Evolutionary conservation across 2,113 vertebrate species (phyloP).

Genomic region (Nicator chloris): DNA sequence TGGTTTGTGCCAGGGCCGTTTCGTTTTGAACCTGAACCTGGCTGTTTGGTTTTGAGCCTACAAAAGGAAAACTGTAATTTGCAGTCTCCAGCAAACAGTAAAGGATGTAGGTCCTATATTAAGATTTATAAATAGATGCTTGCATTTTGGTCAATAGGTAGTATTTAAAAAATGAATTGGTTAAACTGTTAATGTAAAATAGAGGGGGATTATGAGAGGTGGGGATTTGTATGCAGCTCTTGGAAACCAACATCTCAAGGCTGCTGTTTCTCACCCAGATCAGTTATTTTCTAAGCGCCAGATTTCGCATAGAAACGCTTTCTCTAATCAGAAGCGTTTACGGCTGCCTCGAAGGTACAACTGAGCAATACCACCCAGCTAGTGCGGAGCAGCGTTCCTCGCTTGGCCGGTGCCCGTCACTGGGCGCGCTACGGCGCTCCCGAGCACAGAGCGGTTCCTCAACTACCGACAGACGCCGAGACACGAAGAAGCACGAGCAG

Average conservation of each 20-base stretch:
- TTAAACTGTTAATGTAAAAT: not conserved
- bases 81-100: not conserved
- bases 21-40: not conserved
- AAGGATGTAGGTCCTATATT: too few species aligned
- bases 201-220: not conserved
- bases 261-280: not conserved
- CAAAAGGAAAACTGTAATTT: not conserved
- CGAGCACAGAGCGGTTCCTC: not conserved
- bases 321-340: not conserved
- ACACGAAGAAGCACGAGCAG: not conserved
- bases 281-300: not conserved
- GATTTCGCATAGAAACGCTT: not conserved
- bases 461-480: fast-evolving
- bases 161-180: not conserved
- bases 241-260: not conserved
- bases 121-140: not conserved
- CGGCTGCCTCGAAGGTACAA: not conserved
- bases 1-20: not conserved
- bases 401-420: not conserved
- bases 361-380: fast-evolving
- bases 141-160: not conserved
- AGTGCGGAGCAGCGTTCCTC: not conserved
- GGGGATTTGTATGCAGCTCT: not conserved
- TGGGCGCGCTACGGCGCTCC: not conserved
- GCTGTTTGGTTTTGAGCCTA: not conserved